Evolutionary conservation across 2,888 invertebrate species (phyloP).

Genomic region (Glaucopsyche alexis): DNA sequence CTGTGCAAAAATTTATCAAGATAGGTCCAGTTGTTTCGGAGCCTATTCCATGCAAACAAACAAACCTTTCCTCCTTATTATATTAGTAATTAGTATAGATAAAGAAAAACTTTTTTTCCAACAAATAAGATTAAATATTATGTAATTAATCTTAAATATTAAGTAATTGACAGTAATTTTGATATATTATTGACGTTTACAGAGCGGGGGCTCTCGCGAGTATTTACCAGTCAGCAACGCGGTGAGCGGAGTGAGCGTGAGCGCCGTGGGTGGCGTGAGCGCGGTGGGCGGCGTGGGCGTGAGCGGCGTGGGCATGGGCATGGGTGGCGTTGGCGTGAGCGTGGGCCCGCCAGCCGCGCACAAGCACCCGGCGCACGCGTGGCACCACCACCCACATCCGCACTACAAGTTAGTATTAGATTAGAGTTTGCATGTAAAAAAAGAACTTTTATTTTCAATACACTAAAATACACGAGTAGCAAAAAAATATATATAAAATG

Average conservation of each 20-base stretch:
- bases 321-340: slow-evolving; percentile 46
- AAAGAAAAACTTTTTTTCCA: neutral
- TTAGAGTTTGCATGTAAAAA: neutral
- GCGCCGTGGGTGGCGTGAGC: slow-evolving; percentile 57
- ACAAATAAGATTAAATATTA: neutral
- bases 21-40: too few species aligned
- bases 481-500: too few species aligned
- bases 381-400: slow-evolving; percentile 72
- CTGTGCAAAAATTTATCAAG: too few species aligned
- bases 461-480: too few species aligned
- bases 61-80: too few species aligned
- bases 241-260: slow-evolving; percentile 57
- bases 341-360: slow-evolving; percentile 69
- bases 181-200: slow-evolving; percentile 34
- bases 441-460: too few species aligned
- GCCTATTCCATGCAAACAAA: too few species aligned
- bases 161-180: neutral
- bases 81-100: too few species aligned
- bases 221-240: slow-evolving; percentile 53
- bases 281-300: slow-evolving; percentile 78
- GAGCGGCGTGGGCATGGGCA: slow-evolving; percentile 60
- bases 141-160: too few species aligned
- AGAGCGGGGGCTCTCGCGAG: slow-evolving; percentile 72
- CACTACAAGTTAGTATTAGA: slow-evolving; percentile 63
- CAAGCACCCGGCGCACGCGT: slow-evolving; percentile 57